A percentile compares a stretch with the other conserved stretches of the same genome.
These are phyloP conservation scores for Cryptophagus acutangulus DNA, from an alignment of 2,888 invertebrate genomes.

Conservation along the genomic window DNA sequence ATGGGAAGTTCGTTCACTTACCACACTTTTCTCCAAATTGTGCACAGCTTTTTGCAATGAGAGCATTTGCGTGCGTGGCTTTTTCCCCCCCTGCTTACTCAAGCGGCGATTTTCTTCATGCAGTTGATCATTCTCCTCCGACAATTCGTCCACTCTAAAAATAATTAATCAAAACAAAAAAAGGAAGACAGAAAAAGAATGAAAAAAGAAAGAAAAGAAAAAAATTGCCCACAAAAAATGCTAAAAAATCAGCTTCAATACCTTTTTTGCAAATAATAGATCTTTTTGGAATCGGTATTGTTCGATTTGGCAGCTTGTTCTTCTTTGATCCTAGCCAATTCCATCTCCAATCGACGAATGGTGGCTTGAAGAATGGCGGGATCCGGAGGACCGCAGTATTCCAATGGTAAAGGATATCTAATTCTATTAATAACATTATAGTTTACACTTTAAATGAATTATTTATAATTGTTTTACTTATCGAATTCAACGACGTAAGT, in stretches of 20 bases:
- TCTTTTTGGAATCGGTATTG: conserved; percentile 27
- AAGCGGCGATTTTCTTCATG: conserved; percentile 35
- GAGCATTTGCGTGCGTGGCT: conserved; percentile 28
- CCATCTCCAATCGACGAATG: conserved; percentile 49
- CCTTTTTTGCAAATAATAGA: conserved; percentile 38
- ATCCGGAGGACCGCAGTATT: conserved; percentile 53
- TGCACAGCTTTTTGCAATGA: conserved; percentile 44
- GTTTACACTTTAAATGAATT: not conserved
- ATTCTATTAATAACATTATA: conserved; percentile 45
- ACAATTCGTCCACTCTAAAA: conserved; percentile 40
- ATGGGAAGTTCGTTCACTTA: conserved; percentile 46
- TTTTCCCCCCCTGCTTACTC: conserved; percentile 26
- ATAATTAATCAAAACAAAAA: not conserved
- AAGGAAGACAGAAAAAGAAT: too few relatives aligned
- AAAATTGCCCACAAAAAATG: too few relatives aligned
- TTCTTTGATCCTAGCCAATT: conserved; percentile 45
- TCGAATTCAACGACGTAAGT: conserved; percentile 55
- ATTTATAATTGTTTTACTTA: conserved; percentile 37
- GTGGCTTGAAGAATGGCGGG: conserved; percentile 50
- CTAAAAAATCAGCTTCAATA: conserved; percentile 28
- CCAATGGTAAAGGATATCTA: conserved; percentile 53
- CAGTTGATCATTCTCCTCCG: conserved; percentile 38
- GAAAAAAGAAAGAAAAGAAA: too few relatives aligned
- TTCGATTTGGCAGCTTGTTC: conserved; percentile 27
- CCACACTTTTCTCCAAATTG: conserved; percentile 46